These are phyloP conservation scores for Sarcophaga rosellei DNA, from an alignment of 2,888 invertebrate genomes.

Conservation along the genomic window DNA sequence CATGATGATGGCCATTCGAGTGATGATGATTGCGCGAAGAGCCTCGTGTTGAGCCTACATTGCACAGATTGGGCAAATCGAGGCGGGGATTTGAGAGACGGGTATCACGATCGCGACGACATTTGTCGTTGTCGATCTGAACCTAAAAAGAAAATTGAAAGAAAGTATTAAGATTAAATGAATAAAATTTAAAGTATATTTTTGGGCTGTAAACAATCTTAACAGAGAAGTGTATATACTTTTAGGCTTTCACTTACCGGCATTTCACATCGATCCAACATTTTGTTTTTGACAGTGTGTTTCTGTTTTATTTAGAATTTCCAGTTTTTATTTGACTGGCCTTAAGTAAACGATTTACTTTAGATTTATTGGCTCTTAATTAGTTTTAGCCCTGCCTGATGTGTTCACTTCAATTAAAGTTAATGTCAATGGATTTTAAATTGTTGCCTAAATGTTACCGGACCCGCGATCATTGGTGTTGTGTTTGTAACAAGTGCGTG, in stretches of 20 bases:
- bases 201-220: not conserved
- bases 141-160: constrained; percentile 73
- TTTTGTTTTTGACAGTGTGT: constrained; percentile 64
- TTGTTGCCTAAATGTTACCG: constrained; percentile 68
- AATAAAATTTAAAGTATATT: not conserved
- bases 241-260: constrained; percentile 74
- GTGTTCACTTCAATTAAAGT: too few relatives aligned
- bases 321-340: constrained; percentile 25
- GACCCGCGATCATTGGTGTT: constrained; percentile 75
- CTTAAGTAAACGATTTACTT: too few relatives aligned
- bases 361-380: not conserved
- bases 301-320: constrained; percentile 56
- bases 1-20: constrained; percentile 73
- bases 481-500: constrained; percentile 66
- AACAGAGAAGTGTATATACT: too few relatives aligned
- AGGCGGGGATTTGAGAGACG: constrained; percentile 77
- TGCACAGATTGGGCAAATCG: constrained; percentile 80
- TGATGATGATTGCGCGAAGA: constrained; percentile 75
- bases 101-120: constrained; percentile 80
- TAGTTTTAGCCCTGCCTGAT: too few relatives aligned
- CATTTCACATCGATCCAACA: constrained; percentile 80
- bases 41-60: constrained; percentile 70
- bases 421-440: constrained; percentile 48
- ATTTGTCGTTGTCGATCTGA: constrained; percentile 82
- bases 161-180: not conserved